A percentile compares a stretch with the other conserved stretches of the same genome.
These are phyloP conservation scores for Philantomba maxwellii DNA, from an alignment of 2,113 vertebrate genomes.

Conservation along the genomic window DNA sequence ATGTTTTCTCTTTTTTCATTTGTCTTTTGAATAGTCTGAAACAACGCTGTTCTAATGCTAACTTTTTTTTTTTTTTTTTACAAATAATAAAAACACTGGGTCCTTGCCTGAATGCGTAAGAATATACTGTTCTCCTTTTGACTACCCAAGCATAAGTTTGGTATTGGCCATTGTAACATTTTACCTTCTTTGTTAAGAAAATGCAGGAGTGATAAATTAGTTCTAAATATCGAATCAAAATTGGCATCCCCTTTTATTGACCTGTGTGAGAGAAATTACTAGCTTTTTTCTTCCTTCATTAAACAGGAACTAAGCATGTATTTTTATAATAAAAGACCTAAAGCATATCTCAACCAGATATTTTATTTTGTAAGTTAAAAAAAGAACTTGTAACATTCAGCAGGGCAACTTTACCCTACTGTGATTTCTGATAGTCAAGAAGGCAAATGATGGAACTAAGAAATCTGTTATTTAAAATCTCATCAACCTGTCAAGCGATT, in stretches of 20 bases:
- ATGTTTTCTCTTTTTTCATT: too few relatives aligned
- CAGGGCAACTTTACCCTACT: not conserved
- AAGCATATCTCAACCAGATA: not conserved
- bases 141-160: not conserved
- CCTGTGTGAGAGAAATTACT: not conserved
- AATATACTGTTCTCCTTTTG: not conserved
- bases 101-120: not conserved
- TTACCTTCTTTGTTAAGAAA: not conserved
- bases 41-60: too few relatives aligned
- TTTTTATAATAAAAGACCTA: not conserved
- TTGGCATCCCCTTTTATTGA: not conserved
- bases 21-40: too few relatives aligned
- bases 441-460: not conserved
- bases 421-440: slow-evolving; percentile 1
- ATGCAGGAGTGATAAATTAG: not conserved
- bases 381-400: not conserved
- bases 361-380: not conserved
- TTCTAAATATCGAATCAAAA: not conserved
- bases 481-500: not conserved
- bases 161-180: not conserved
- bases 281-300: not conserved
- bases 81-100: not conserved
- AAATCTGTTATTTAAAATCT: slow-evolving; percentile 25
- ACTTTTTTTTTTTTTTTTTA: not conserved
- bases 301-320: not conserved